Evolutionary conservation across 2,797 vertebrate species (phyloP), one percentile per base, ranked within the genome.

Genomic region (Perdix hodgsoniae): DNA sequence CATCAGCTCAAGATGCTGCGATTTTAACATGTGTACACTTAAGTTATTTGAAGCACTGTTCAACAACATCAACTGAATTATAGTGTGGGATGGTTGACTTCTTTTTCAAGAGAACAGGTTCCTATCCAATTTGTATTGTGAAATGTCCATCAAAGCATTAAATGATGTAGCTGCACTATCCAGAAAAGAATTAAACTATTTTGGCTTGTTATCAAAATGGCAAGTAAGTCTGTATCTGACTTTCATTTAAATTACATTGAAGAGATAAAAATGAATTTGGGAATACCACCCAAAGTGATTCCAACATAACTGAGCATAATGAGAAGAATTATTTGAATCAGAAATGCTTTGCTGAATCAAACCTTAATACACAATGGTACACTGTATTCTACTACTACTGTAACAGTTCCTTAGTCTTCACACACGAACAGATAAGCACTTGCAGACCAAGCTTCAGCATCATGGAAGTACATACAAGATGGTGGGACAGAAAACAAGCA

Each of bases 361-460:
- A 63, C 13, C 13, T 65, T 72, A 50, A 44, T 59, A 60, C 5
- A 69, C 44, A 74, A 45, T 1, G 6, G n/a, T n/a, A 45, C 56
- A 60, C 17, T 27, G 40, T 17, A 42, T 42, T 42, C 42, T 8
- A 17, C 42, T 42, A 57, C 8, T 24, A 29, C 27, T 76, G 37
- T 18, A 69, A 71, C 16, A 4, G 13, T 69, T 65, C 79, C 63
- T 70, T 27, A 39, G 11, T 24, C 74, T 54, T n/a, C 45, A 65
- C 1, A 42, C 6, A 5, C 0, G 0, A 84, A 16, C 3, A 49
- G 82, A 33, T 37, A 40, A 71, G 29, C 16, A 40, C 31, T 17
- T 24, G 10, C 67, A 63, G 45, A 19, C 0, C 1, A 19, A 71
- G 26, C 17, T 77, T 49, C 57, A 86, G 71, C 16, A 39, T 47